Conservation (phyloP, 2,888 invertebrate genomes). For the Eustalomyia histrio region DNA sequence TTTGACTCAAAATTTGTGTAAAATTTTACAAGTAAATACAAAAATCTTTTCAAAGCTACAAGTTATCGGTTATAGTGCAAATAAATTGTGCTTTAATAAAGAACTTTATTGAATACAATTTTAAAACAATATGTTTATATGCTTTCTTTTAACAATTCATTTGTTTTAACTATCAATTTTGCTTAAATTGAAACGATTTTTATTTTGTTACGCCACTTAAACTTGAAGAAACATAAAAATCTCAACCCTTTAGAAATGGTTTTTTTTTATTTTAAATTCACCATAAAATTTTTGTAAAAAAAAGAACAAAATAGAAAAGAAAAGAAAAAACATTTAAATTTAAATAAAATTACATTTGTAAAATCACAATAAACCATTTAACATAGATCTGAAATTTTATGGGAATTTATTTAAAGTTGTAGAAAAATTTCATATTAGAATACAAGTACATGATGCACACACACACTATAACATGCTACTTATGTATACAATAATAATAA, state of each 20-base stretch:
- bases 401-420: conserved; percentile 18
- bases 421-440: conserved; percentile 4
- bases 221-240: conserved; percentile 26
- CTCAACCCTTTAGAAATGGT: conserved; percentile 32
- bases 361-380: conserved; percentile 26
- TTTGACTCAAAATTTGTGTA: too few species aligned
- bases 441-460: conserved; percentile 14
- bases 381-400: conserved; percentile 36
- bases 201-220: conserved; percentile 41
- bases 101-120: too few species aligned
- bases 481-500: too few species aligned
- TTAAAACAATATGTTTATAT: too few species aligned
- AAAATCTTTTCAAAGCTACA: too few species aligned
- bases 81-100: too few species aligned
- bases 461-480: conserved; percentile 29
- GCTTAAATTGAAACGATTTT: conserved; percentile 13
- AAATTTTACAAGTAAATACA: too few species aligned
- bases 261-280: conserved; percentile 3
- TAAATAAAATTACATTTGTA: conserved; percentile 17
- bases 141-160: conserved; percentile 15
- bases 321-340: conserved; percentile 4
- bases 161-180: conserved; percentile 5
- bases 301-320: not conserved
- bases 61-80: too few species aligned
- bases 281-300: conserved; percentile 25